Conservation (phyloP, 2,888 invertebrate genomes). For the Xestia ashworthii region DNA sequence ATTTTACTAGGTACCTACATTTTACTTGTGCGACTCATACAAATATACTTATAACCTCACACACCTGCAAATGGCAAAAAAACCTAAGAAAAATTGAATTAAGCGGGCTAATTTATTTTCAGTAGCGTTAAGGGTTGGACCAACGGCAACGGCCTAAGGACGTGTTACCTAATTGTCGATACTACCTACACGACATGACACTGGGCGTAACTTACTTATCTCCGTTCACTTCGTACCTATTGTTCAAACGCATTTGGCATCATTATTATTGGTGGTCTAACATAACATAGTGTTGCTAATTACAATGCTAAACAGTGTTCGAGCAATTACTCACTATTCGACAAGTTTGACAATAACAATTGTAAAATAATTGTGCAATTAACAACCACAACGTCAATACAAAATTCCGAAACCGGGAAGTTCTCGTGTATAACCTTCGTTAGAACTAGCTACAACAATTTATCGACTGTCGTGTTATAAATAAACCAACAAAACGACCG, state of each 20-base stretch:
- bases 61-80: no score
- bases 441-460: neutral
- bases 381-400: neutral
- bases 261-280: neutral
- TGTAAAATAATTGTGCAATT: neutral
- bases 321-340: neutral
- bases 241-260: neutral
- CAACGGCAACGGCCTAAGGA: no score
- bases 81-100: no score
- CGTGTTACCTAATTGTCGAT: no score
- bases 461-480: neutral
- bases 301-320: neutral
- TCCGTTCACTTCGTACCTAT: neutral
- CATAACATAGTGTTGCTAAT: neutral
- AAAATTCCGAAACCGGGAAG: neutral
- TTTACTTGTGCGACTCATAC: no score
- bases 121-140: no score
- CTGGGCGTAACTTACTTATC: neutral
- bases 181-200: neutral
- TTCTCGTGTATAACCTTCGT: slow-evolving; percentile 6
- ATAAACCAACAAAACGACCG: neutral
- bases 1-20: no score
- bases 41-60: no score
- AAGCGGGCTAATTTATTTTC: no score
- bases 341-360: neutral